Base-by-base conservation (phyloP, 1,140 invertebrate species). In the Drosophila murphyi region DNA sequence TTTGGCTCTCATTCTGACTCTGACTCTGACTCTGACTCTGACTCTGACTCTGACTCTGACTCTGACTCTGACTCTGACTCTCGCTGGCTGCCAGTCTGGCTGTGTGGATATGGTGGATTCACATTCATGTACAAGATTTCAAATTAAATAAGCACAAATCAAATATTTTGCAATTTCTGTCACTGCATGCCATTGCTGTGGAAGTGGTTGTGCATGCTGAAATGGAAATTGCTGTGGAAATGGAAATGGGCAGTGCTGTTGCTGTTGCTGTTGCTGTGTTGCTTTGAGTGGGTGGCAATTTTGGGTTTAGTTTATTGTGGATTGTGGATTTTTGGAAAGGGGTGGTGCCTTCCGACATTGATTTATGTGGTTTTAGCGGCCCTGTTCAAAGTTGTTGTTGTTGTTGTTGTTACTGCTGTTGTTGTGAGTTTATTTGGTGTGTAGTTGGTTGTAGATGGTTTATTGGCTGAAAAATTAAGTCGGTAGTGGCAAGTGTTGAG, bases 61-160 rank as follows among this genome's bases (percentile, higher is more conserved):
- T 52, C n/a, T 1, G 12, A 7, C 3, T 12, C 20, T 31, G 10
- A n/a, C 51, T 20, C 20, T 20, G 12, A 3, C 39, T 47, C n/a
- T 39, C 35, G 29, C 29, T 28, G 8, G 39, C 37, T 55, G 35
- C 8, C 2, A 0, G 20, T 20, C 20, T 20, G 20, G 20, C 20
- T 1, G 20, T 41, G 4, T 57, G 45, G n/a, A 61, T 70, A 32
- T 63, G 61, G 37, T 63, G 61, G 41, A 34, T 51, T 51, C 50
- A 59, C 64, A 55, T 55, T 63, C 50, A 60, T 68, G 51, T 59
- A 45, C 64, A 76, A 88, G 65, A 83, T 80, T 88, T 82, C 70
- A 80, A 88, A 88, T 88, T 87, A 89, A 89, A 88, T 88, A 78
- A 83, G 83, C 85, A 83, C 85, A 88, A 89, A 89, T 83, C 85